Evolutionary conservation across 2,888 invertebrate species (phyloP), one percentile per base, ranked within the genome.

Genomic region (Allygus modestus): DNA sequence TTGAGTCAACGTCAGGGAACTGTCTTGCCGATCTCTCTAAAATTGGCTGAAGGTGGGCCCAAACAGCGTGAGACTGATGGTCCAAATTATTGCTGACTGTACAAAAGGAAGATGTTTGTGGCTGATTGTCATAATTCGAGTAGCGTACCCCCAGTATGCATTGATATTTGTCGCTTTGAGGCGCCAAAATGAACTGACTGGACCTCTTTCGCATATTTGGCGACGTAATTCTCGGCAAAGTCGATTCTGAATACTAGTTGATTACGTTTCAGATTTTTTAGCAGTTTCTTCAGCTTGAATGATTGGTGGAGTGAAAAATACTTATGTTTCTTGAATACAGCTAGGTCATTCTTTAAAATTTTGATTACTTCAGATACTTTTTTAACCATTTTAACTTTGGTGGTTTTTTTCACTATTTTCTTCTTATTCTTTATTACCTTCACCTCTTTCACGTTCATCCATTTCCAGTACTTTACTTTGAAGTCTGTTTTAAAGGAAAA

Each of bases 191-290:
- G 33, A 9, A 75, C 75, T 7, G 37, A 75, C 17, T 75, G 37
- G 26, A 75, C 43, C 20, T 75, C 46, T 9, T 4, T 75, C 43
- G 17, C 9, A 4, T 37, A 41, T 46, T 33, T 37, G 11, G 26
- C 37, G n/a, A 41, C 75, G 20, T 75, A 75, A 23, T 75, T 75
- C 41, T 75, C 75, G 41, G n/a, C 15, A 75, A 75, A 41, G 41
- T 75, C 75, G 17, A 75, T 26, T 37, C 75, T 75, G 43, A 75
- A 75, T 1, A 75, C 15, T 23, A 75, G 37, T 75, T 12, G 17
- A 20, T 23, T n/a, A n/a, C n/a, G n/a, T 23, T n/a, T 33, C n/a
- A 51, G 51, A 1, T 11, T 51, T 51, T 51, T 51, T 17, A 51
- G 12, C 17, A n/a, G 1, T 51, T 17, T n/a, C 2, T 51, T 51